Conservation (phyloP, 2,797 vertebrate species). For the Silurus aristotelis region DNA sequence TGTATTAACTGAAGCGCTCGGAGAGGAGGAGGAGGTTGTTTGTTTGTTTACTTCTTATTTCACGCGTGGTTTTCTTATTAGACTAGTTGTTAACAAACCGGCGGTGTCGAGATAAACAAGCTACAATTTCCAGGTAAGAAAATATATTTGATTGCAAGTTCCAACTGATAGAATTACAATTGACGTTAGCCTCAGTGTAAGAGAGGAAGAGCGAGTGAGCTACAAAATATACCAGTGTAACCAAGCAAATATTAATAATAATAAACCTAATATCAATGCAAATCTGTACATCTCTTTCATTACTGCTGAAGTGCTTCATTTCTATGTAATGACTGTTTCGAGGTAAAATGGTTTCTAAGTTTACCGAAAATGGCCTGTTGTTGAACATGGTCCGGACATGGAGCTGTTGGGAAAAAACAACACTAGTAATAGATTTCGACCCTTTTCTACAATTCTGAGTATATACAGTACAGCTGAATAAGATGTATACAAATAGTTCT, state of each 20-base stretch:
- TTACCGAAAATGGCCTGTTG: neutral
- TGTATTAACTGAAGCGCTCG: slow-evolving; percentile 19
- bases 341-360: neutral
- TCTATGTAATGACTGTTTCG: neutral
- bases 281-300: neutral
- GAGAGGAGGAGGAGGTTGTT: neutral
- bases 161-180: neutral
- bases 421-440: no score
- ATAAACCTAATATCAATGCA: neutral
- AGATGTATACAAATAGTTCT: neutral
- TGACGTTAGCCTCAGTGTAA: neutral
- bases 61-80: neutral
- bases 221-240: neutral
- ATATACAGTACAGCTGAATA: neutral
- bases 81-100: neutral
- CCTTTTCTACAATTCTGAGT: neutral
- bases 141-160: no score
- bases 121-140: slow-evolving; percentile 25
- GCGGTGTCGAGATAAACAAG: neutral
- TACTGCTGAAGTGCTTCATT: neutral
- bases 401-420: neutral
- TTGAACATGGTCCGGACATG: neutral
- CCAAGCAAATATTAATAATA: neutral
- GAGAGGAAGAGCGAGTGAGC: neutral
- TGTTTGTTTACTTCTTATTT: slow-evolving; percentile 18